Evolutionary conservation across 1,140 invertebrate genomes (phyloP), one percentile per base, ranked within the genome.

Genomic region (Nebria ingens): DNA sequence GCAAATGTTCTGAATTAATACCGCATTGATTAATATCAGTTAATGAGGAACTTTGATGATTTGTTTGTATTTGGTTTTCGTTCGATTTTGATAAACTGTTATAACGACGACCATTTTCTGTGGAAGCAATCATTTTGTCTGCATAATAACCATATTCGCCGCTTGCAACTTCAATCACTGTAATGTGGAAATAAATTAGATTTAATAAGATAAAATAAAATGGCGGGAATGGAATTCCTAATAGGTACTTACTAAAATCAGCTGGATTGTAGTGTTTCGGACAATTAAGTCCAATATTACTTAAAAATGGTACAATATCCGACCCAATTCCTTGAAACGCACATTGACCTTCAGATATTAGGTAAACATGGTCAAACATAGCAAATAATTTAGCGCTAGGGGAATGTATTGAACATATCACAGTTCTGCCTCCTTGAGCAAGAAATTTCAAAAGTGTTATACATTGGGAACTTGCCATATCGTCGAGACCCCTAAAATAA

Each of bases 351-450:
- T 75, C 75, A 0, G 85, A 76, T 0, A 91, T 76, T 1, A 89
- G 78, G 59, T 89, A 91, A 1, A 89, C 79, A 42, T 87, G 80
- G 69, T 90, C 84, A 65, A 90, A 87, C 70, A 83, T 81, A 0
- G 81, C 70, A 65, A 91, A 90, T 29, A 88, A 73, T 49, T 78
- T 80, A 0, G 87, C 86, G 57, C 89, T 93, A 0, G 93, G 93
- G 17, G 92, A 93, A 67, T 97, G 93, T 19, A 97, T 83, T 0
- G 91, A 93, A 67, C 91, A 95, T 15, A 96, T 81, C 0, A 97
- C 84, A 0, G 91, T 93, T 29, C 91, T 74, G 0, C 91, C 90
- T 1, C 82, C 86, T 38, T 80, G 67, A 0, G 92, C 90, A 25
- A 97, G 74, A 21, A 79, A 77, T 68, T 88, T 86, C 2, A 93